Base-by-base conservation (phyloP, 2,797 vertebrate species). In the Gymnothorax reevesii region DNA sequence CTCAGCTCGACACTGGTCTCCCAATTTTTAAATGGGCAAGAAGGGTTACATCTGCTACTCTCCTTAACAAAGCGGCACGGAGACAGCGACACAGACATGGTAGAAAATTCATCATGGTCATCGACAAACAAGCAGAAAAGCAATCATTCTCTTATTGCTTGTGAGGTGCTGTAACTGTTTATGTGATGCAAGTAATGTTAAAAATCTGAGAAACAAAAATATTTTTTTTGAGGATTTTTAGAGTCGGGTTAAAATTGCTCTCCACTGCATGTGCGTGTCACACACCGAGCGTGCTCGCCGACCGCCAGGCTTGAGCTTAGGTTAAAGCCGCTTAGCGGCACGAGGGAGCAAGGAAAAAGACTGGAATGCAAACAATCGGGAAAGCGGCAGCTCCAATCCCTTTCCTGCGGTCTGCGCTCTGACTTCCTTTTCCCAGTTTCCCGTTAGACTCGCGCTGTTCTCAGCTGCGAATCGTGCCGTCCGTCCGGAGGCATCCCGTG, bases 21-120 rank as follows among this genome's bases (percentile, higher is more conserved):
- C 83, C 88, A 90, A 90, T 91, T 91, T 93, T 89, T 88, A 89
- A 83, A 75, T 4, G 73, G 73, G 73, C 73, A 62, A 85, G 89
- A 93, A 87, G 86, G 91, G 89, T 89, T 87, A 7, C 20, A 90
- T 94, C 94, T 95, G 94, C 89, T 94, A 93, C 94, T 94, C 93
- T 95, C 94, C 95, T 95, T 94, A 94, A 91, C 87, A 85, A 91
- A 92, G 87, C 89, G 91, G 92, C 94, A 12, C 52, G 7, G 20
- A 83, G 25, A 27, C 57, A 17, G 80, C 33, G 80, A 83, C 57
- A 83, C 8, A 13, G 57, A 83, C 55, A 7, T 13, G 10, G n/a
- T n/a, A 10, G 54, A 17, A 42, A 49, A 75, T 6, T 17, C 73
- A 82, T 8, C 22, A 5, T 10, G 57, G 10, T 55, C n/a, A 27